These are phyloP conservation scores for Drosophila atripex DNA, from an alignment of 2,888 invertebrate genomes.

Conservation along the genomic window DNA sequence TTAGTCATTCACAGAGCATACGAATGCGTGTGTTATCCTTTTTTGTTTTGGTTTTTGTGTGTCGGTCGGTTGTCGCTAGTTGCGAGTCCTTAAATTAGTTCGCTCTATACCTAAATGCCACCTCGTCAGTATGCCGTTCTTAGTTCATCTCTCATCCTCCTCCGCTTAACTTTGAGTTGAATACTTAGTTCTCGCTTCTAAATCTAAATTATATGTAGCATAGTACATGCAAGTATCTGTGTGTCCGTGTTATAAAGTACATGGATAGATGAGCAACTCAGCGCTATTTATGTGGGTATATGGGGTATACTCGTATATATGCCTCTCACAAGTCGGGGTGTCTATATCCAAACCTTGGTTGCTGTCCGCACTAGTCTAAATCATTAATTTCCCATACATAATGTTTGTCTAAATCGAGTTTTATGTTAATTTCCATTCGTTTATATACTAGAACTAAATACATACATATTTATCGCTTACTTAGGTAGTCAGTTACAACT, in stretches of 20 bases:
- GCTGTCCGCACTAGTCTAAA: slow-evolving; percentile 62
- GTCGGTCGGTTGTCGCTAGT: slow-evolving; percentile 21
- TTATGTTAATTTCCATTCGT: slow-evolving; percentile 42
- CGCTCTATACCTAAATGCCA: slow-evolving; percentile 69
- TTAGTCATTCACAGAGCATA: slow-evolving; percentile 12
- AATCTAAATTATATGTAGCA: slow-evolving; percentile 74
- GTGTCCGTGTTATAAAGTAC: slow-evolving; percentile 58
- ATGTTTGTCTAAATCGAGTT: slow-evolving; percentile 50
- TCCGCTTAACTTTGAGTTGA: slow-evolving; percentile 59
- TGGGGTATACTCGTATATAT: slow-evolving; percentile 52
- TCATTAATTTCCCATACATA: slow-evolving; percentile 63
- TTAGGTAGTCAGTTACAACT: slow-evolving; percentile 58
- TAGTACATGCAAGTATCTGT: slow-evolving; percentile 44
- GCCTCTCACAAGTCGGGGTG: slow-evolving; percentile 57
- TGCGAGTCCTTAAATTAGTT: slow-evolving; percentile 43
- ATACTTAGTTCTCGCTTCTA: slow-evolving; percentile 69
- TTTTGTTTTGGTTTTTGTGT: neutral
- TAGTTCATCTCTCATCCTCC: slow-evolving; percentile 52
- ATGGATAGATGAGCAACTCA: slow-evolving; percentile 73
- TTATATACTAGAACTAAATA: slow-evolving; percentile 74
- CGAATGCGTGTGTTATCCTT: slow-evolving; percentile 17
- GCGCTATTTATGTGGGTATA: slow-evolving; percentile 47
- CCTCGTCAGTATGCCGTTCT: slow-evolving; percentile 73
- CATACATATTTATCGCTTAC: slow-evolving; percentile 57
- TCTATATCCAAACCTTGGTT: slow-evolving; percentile 67